Evolutionary conservation across 2,888 invertebrate species (phyloP), one percentile per base, ranked within the genome.

Genomic region (Ormyrus pomaceus): DNA sequence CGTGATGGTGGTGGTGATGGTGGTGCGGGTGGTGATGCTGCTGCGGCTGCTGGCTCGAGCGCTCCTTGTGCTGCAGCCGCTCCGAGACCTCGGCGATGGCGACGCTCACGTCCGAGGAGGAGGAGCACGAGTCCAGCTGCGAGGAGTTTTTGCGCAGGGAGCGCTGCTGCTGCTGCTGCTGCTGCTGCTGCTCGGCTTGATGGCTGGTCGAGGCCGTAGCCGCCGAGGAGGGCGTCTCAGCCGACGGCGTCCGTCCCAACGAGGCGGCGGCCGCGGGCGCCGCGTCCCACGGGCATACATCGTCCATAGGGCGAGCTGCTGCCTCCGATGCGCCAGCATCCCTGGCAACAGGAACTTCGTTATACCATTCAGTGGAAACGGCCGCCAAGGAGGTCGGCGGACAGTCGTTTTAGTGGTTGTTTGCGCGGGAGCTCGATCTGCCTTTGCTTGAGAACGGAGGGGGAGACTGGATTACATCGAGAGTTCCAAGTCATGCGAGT

Each of bases 21-120:
- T 89, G 93, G 94, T 90, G 94, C 95, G 85, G 55, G n/a, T 71
- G 76, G 8, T 55, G 19, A 1, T 53, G n/a, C n/a, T 34, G 58
- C 95, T 94, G 71, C 93, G 93, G 82, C 95, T 91, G 50, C 92
- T 92, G 34, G 86, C 93, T 92, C 58, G 94, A 34, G 34, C 34
- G 34, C 34, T 34, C 93, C 81, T 94, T 93, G 84, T 93, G 92
- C 34, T 34, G 34, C 79, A 95, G 91, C 84, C 94, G 92, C 82
- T 93, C 94, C 46, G 92, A 91, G 65, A 92, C 93, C 88, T 93
- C 93, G 81, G 91, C 88, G 48, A 91, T 88, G 64, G 92, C 92
- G 65, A 92, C 91, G 88, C 95, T 95, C 82, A 95, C 93, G 88
- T 96, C 96, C 34, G 95, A 95, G 10, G 95, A 95, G n/a, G 95